Evolutionary conservation across 2,888 invertebrate genomes (phyloP).

Genomic region (Myopa tessellatipennis): DNA sequence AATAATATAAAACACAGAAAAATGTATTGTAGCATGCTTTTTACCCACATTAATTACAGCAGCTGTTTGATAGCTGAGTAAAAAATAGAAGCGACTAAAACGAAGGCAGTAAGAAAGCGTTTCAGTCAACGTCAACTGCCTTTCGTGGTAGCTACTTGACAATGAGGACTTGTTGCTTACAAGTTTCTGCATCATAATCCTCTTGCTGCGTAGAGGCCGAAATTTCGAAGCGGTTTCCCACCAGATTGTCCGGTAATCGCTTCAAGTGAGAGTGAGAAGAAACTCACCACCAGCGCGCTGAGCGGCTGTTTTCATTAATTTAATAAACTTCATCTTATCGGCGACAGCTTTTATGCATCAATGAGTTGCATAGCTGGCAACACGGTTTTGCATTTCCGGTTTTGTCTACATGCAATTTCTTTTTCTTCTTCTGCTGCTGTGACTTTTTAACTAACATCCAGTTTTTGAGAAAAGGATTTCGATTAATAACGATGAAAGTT

Average conservation of each 20-base stretch:
- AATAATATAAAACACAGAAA: not conserved
- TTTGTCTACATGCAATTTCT: not conserved
- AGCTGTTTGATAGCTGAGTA: not conserved
- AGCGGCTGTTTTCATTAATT: not conserved
- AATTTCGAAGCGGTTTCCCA: not conserved
- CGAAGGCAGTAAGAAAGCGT: not conserved
- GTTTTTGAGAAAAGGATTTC: not conserved
- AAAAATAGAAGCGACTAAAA: not conserved
- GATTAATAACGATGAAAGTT: constrained; percentile 38
- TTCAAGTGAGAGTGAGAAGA: not conserved
- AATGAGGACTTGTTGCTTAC: too few relatives aligned
- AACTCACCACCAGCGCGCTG: not conserved
- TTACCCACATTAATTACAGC: constrained; percentile 23
- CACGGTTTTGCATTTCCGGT: constrained; percentile 29
- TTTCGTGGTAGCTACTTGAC: too few relatives aligned
- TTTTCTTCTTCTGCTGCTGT: not conserved
- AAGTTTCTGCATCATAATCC: too few relatives aligned
- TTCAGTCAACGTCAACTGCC: not conserved
- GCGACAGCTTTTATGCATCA: not conserved
- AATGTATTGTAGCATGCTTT: not conserved
- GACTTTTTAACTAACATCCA: not conserved
- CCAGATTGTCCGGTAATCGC: not conserved
- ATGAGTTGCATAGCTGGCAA: not conserved
- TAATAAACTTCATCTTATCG: constrained; percentile 2
- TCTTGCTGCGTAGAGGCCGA: not conserved